Evolutionary conservation across 2,888 invertebrate genomes (phyloP).

Genomic region (Dendrolimus houi): DNA sequence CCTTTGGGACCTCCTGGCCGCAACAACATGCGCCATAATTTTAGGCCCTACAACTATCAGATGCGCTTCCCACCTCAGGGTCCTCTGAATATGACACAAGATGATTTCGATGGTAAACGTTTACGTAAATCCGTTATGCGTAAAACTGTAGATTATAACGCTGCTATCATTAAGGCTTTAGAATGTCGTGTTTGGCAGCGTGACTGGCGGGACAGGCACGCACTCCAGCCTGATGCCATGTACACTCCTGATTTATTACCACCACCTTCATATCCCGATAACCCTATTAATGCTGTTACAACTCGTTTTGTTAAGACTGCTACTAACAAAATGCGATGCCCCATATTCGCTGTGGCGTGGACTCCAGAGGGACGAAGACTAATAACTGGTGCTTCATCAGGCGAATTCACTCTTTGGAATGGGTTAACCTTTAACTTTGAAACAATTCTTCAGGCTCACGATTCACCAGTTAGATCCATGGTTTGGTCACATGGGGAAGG

Average conservation of each 20-base stretch:
- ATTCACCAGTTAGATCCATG: constrained; percentile 99
- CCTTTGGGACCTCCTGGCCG: constrained; percentile 44
- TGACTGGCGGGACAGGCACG: constrained; percentile 91
- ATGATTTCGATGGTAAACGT: constrained; percentile 97
- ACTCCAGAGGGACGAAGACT: constrained; percentile 98
- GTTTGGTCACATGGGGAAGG: constrained; percentile 99
- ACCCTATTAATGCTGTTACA: constrained; percentile 97
- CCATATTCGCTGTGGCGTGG: constrained; percentile 99
- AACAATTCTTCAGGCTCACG: constrained; percentile 99
- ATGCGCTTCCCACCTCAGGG: constrained; percentile 71
- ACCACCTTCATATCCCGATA: constrained; percentile 94
- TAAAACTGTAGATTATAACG: constrained; percentile 98
- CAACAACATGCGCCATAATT: constrained; percentile 66
- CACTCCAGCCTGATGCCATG: constrained; percentile 95
- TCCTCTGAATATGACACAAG: constrained; percentile 84
- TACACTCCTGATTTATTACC: constrained; percentile 96
- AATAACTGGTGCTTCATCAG: constrained; percentile 98
- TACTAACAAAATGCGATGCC: constrained; percentile 99
- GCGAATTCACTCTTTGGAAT: constrained; percentile 99
- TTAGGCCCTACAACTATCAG: constrained; percentile 69
- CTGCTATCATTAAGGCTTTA: constrained; percentile 92
- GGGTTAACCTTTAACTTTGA: constrained; percentile 99
- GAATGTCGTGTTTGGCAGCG: constrained; percentile 97
- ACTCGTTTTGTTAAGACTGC: constrained; percentile 98
- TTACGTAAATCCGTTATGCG: constrained; percentile 97